Base-by-base conservation (phyloP, 1,140 invertebrate species). In the Tetranychus cinnabarinus region DNA sequence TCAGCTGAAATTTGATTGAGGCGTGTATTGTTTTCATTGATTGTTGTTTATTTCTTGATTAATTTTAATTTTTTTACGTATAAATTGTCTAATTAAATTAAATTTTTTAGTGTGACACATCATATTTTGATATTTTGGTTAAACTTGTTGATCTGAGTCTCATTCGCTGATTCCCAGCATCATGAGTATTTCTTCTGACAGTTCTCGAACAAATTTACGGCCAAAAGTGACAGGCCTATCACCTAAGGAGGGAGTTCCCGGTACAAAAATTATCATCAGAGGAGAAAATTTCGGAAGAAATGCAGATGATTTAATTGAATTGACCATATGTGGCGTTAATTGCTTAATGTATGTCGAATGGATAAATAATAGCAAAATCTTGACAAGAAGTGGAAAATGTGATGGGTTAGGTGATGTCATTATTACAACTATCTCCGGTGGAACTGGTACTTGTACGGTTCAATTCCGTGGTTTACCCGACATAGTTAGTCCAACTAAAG, bases 301-400 rank as follows among this genome's bases (percentile, higher is more conserved):
- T 69, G 80, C 80, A 4, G 81, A 80, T 56, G 93, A 97, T 78
- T 72, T 97, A 45, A 81, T 88, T 67, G 90, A 88, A 64, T 71
- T 98, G 0, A 83, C 82, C 66, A 97, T 99, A 67, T 97, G 93
- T 76, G 90, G 86, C 0, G 85, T 86, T 67, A 91, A 99, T 68
- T 97, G 92, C 70, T 70, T 92, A 2, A 73, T 97, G 55, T 89
- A 90, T 48, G 88, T 89, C 0, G 92, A 97, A 79, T 99, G 95
- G 95, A 91, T 93, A 70, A 92, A 89, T 1, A 78, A 83, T 23
- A 97, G 91, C 67, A 98, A 98, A 78, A 95, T 99, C 64, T 82
- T 96, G 50, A 91, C 91, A 0, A 79, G 92, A 63, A 91, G 91
- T 37, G 91, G 90, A 0, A 82, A 87, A 15, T 88, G 87, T 6